These are phyloP conservation scores for Callyntrura sp. DNA, from an alignment of 2,888 invertebrate genomes.

Conservation along the genomic window DNA sequence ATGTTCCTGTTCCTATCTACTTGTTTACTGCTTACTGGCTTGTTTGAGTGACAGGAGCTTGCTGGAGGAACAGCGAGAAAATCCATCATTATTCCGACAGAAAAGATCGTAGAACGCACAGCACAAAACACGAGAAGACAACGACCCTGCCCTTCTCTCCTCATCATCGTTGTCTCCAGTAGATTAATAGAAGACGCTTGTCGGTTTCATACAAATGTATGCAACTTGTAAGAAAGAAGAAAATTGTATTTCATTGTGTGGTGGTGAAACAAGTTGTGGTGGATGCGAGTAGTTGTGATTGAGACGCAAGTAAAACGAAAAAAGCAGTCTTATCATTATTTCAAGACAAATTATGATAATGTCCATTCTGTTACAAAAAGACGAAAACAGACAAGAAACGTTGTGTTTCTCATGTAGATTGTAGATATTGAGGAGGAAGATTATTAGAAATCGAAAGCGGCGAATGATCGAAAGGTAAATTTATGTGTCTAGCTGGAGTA, in stretches of 20 bases:
- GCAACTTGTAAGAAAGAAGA: no score
- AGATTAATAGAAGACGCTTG: not conserved
- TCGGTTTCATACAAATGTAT: not conserved
- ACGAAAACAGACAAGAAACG: no score
- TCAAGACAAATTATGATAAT: not conserved
- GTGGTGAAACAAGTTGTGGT: not conserved
- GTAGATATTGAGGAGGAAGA: no score
- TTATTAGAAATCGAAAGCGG: no score
- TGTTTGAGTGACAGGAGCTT: constrained; percentile 71
- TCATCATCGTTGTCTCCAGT: not conserved
- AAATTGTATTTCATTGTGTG: no score
- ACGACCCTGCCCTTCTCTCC: constrained; percentile 68
- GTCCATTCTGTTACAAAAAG: no score
- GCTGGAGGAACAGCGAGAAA: constrained; percentile 57
- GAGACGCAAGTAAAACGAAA: not conserved
- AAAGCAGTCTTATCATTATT: not conserved
- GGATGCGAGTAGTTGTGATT: not conserved
- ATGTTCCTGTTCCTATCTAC: constrained; percentile 8
- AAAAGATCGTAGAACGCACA: constrained; percentile 16
- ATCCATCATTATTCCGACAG: constrained; percentile 73
- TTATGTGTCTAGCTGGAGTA: no score
- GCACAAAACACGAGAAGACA: constrained; percentile 39
- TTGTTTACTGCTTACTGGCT: constrained; percentile 24
- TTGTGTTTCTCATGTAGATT: no score
- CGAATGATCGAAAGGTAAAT: no score